A percentile compares a stretch with the other conserved stretches of the same genome.
These are phyloP conservation scores for Metopolophium dirhodum DNA, from an alignment of 1,140 invertebrate genomes.

Conservation along the genomic window DNA sequence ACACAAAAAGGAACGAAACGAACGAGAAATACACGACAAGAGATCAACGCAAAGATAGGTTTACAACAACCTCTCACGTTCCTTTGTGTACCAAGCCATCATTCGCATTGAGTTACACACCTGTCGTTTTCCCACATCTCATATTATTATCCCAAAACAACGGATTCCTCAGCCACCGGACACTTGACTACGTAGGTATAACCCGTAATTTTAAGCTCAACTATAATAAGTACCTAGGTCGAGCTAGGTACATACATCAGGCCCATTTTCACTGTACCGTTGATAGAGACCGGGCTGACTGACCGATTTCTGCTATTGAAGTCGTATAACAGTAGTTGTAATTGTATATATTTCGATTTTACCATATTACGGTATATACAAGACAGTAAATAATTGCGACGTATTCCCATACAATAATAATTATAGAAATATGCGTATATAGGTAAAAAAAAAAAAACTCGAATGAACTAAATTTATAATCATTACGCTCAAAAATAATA, in stretches of 20 bases:
- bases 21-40: background rate
- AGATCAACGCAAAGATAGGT: background rate
- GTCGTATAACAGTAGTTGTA: background rate
- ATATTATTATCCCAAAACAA: background rate
- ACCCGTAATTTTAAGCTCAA: background rate
- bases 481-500: background rate
- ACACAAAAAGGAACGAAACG: too few relatives aligned
- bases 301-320: background rate
- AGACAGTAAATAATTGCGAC: background rate
- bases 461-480: background rate
- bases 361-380: background rate
- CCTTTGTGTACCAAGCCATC: background rate
- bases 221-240: background rate
- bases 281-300: background rate
- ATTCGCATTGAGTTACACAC: conserved; percentile 30
- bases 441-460: too few relatives aligned
- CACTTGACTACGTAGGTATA: background rate
- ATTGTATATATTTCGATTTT: background rate
- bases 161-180: background rate
- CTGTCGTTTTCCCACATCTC: conserved; percentile 17
- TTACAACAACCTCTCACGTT: background rate
- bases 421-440: background rate
- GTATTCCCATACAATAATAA: background rate
- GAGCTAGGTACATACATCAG: background rate
- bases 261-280: too few relatives aligned